These are phyloP conservation scores for Andrena dorsata DNA, from an alignment of 2,888 invertebrate genomes.

Conservation along the genomic window DNA sequence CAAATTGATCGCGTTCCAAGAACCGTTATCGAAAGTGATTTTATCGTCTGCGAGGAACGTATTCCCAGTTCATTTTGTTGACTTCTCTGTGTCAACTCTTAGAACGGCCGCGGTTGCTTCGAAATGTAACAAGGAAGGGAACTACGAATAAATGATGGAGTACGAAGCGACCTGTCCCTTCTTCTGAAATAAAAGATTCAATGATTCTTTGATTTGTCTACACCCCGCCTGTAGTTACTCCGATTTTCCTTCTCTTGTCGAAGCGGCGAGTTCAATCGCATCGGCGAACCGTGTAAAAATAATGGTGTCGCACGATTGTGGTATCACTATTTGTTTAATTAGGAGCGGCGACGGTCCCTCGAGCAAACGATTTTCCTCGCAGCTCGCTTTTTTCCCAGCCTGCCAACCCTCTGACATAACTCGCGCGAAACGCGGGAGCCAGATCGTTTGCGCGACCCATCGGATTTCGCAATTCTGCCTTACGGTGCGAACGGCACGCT, in stretches of 20 bases:
- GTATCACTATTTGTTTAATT: conserved; percentile 60
- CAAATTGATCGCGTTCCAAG: conserved; percentile 6
- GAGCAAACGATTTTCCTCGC: not conserved
- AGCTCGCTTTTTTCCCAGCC: not conserved
- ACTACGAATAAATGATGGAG: no score
- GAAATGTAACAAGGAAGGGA: no score
- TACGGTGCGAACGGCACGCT: conserved; percentile 19
- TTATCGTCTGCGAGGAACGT: not conserved
- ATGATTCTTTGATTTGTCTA: not conserved
- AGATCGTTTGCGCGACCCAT: conserved; percentile 23
- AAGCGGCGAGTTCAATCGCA: conserved; percentile 7
- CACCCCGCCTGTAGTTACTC: not conserved
- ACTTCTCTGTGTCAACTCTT: no score
- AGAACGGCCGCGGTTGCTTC: no score
- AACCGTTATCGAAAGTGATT: not conserved
- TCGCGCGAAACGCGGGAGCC: not conserved
- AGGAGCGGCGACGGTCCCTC: conserved; percentile 3
- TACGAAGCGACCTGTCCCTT: no score
- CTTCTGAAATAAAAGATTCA: not conserved
- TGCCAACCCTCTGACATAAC: conserved; percentile 54
- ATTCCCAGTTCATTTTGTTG: not conserved
- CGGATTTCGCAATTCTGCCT: conserved; percentile 60
- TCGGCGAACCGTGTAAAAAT: conserved; percentile 34
- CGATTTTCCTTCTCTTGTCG: not conserved
- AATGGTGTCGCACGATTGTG: conserved; percentile 35